Evolutionary conservation across 2,888 invertebrate species (phyloP), one percentile per base, ranked within the genome.

Genomic region (Mimachlamys varia): DNA sequence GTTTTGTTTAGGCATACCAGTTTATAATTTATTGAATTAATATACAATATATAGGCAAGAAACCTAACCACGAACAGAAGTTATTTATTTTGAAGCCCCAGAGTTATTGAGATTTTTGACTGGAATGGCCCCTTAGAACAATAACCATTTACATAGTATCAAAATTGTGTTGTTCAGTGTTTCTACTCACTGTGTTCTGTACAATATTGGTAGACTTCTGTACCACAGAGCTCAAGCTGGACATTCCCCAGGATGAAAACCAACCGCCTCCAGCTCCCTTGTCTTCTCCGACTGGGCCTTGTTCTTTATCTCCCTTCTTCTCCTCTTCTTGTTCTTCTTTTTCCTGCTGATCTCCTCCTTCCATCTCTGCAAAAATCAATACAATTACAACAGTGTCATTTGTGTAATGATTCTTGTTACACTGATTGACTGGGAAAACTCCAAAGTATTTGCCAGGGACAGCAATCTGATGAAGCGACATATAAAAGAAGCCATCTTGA

Each of bases 181-280:
- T 10, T n/a, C 55, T 38, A 92, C 94, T 93, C 90, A 96, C 95
- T 22, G 95, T 96, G 89, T 94, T 94, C 89, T 95, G 94, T 27
- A 96, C 95, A 55, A 95, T 95, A 89, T 94, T 94, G 50, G 96
- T 95, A 5, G 92, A 91, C 38, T 92, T 92, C 13, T 90, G 87
- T 27, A 92, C 91, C 44, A 90, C 92, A 37, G 90, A 90, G 19
- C 90, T 90, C 50, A 96, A 92, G 90, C 95, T 95, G 19, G 95
- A 94, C 90, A 96, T 93, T 13, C 96, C 96, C 95, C 96, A 96
- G 10, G 93, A 92, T 10, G 95, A 94, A 90, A 95, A 95, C 95
- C 95, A 95, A 33, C 94, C 92, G 33, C 93, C 94, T 89, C 92
- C 92, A 62, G 91, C 90, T 88, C 92, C 90, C 27, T 88, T 62